Percentiles rank a stretch among this genome's conserved stretches.
Conservation (phyloP, 1,140 invertebrate genomes). For the Lasioglossum baleicum region DNA sequence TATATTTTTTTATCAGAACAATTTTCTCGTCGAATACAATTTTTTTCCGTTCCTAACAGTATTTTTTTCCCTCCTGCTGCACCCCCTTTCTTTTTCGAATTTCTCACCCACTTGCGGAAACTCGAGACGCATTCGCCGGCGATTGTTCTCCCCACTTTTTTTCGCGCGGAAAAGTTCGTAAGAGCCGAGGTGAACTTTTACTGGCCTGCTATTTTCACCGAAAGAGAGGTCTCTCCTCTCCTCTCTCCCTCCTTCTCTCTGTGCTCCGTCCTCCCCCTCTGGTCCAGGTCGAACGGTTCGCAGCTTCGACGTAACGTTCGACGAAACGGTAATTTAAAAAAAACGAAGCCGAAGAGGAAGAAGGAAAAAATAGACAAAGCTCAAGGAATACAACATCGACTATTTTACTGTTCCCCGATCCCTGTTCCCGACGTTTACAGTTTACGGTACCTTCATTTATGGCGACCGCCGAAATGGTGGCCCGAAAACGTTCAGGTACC, state of each 20-base stretch:
- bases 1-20: background rate
- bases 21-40: background rate
- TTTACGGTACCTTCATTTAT: conserved; percentile 17
- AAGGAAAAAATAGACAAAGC: conserved; percentile 9
- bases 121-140: conserved; percentile 46
- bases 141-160: conserved; percentile 45
- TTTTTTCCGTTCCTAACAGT: background rate
- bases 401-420: conserved; percentile 25
- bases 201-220: conserved; percentile 46
- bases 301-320: background rate
- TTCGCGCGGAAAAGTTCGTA: conserved; percentile 49
- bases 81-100: conserved; percentile 3
- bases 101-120: conserved; percentile 54
- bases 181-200: conserved; percentile 54
- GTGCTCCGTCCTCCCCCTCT: background rate
- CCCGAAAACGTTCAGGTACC: background rate
- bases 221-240: conserved; percentile 25
- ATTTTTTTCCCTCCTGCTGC: background rate
- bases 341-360: background rate
- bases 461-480: background rate
- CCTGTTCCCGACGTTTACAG: background rate
- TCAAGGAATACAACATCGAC: background rate
- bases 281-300: conserved; percentile 34
- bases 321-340: conserved; percentile 17
- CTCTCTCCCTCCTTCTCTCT: background rate